Evolutionary conservation across 2,113 vertebrate species (phyloP), one percentile per base, ranked within the genome.

Genomic region (Galeopterus variegatus): DNA sequence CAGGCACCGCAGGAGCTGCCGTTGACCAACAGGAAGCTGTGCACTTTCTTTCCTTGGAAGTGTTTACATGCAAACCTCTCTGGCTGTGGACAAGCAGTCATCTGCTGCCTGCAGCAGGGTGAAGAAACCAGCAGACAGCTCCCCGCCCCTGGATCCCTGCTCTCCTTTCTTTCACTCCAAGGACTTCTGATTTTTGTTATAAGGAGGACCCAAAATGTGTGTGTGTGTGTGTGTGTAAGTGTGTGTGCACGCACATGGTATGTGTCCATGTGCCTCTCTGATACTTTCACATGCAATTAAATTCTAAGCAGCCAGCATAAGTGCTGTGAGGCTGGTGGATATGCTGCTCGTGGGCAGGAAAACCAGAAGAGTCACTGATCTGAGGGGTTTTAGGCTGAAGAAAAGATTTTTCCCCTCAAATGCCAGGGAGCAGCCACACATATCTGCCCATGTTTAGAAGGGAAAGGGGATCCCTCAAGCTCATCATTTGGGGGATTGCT

Each of bases 301-400:
- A 80, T 89, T 90, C 89, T 79, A 54, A 73, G 31, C 79, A 75
- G 41, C 52, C 91, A 88, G 95, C 95, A 80, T 75, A 14, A 15
- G 81, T 28, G n/a, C 77, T 31, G 0, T 0, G 6, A 76, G 70
- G 75, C 82, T 64, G 28, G 86, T 4, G 13, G 41, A 50, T 15
- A 23, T 6, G 33, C 69, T 52, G 60, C 50, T 45, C 0, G 0
- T 41, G 69, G 33, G 56, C 73, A 26, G 72, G 79, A 60, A 65
- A 69, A 50, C 48, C 52, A 14, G 84, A n/a, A 56, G 10, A 52
- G 14, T 86, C 10, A 3, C 72, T 8, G 1, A 2, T 21, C 67
- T n/a, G 75, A 92, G 36, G 24, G 65, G 67, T 19, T 84, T 85
- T 12, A 73, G 7, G 52, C 15, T 73, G n/a, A 94, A 93, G 90